phyloP scores from a whole-genome alignment of 2,888 invertebrate species.

The Troilus luridus region DNA sequence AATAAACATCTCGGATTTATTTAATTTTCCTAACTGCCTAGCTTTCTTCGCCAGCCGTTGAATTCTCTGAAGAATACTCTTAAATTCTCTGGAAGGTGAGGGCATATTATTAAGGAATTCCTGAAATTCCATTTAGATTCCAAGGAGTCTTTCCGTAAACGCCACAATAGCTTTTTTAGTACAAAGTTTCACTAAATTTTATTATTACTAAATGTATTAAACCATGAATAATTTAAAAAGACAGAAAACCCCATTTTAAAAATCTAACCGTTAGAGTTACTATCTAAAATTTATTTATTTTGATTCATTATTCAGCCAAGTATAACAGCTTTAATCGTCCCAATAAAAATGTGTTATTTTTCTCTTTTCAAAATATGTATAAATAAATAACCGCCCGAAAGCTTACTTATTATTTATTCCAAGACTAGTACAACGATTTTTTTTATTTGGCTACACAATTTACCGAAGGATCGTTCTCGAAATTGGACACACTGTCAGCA shows the following conservation, averaged over 20 bases:
- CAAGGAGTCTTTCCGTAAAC: not conserved
- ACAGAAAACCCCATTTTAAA: not conserved
- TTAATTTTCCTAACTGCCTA: not conserved
- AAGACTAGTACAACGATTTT: too few species aligned
- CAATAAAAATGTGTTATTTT: too few species aligned
- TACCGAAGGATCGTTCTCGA: too few species aligned
- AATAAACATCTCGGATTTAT: not conserved
- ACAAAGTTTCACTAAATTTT: not conserved
- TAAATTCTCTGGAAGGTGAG: not conserved
- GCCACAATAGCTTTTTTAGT: not conserved
- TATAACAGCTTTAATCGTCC: too few species aligned
- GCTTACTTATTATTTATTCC: too few species aligned
- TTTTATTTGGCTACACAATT: too few species aligned
- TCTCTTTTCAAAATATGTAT: too few species aligned
- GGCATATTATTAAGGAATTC: not conserved
- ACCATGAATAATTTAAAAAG: not conserved
- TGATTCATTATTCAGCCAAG: too few species aligned
- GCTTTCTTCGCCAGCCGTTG: not conserved
- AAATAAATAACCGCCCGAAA: too few species aligned
- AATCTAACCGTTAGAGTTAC: not conserved
- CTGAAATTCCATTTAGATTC: slow-evolving; percentile 27
- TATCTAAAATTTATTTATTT: too few species aligned
- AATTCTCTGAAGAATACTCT: not conserved
- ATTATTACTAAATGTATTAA: not conserved
- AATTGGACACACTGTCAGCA: too few species aligned